Percentiles rank a stretch among this genome's conserved stretches.
Evolutionary conservation across 2,888 invertebrate species (phyloP).

Genomic region (Blastobasis lacticolella): DNA sequence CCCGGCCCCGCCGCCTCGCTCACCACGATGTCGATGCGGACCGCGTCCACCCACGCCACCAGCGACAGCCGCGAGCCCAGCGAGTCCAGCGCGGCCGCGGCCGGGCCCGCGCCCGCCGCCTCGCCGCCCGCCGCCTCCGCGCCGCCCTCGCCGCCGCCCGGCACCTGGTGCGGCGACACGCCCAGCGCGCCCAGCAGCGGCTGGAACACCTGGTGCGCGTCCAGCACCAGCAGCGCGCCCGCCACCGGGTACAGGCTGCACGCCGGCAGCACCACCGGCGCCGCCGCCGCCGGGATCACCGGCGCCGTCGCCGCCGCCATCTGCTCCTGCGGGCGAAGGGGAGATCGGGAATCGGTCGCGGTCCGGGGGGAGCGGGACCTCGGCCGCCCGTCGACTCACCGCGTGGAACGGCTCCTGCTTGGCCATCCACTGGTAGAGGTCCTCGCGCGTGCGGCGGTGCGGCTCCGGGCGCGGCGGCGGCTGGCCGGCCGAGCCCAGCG

Average conservation of each 20-base stretch:
- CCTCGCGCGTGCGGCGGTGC: constrained; percentile 81
- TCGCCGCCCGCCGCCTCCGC: constrained; percentile 5
- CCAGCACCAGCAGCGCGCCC: constrained; percentile 87
- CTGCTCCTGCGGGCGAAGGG: constrained; percentile 42
- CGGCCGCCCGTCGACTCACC: constrained; percentile 26
- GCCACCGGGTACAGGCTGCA: constrained; percentile 84
- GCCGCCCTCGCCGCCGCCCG: constrained; percentile 34
- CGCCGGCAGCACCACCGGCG: constrained; percentile 66
- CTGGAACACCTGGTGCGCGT: constrained; percentile 95
- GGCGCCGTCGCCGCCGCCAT: constrained; percentile 54
- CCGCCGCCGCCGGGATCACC: constrained; percentile 58
- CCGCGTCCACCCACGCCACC: constrained; percentile 88
- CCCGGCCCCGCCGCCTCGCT: constrained; percentile 74
- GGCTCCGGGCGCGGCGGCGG: constrained; percentile 47
- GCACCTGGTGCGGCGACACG: constrained; percentile 89
- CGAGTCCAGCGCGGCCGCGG: constrained; percentile 87
- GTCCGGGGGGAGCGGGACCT: background rate
- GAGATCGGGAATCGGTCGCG: background rate
- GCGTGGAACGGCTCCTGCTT: constrained; percentile 83
- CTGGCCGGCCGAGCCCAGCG: background rate
- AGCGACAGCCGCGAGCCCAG: constrained; percentile 90
- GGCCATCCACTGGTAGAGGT: constrained; percentile 97
- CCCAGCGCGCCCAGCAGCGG: constrained; percentile 91
- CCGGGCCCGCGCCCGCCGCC: constrained; percentile 35
- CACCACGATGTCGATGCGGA: constrained; percentile 95